Base-by-base conservation (phyloP, 2,888 invertebrate genomes). In the Anthrax anthrax region DNA sequence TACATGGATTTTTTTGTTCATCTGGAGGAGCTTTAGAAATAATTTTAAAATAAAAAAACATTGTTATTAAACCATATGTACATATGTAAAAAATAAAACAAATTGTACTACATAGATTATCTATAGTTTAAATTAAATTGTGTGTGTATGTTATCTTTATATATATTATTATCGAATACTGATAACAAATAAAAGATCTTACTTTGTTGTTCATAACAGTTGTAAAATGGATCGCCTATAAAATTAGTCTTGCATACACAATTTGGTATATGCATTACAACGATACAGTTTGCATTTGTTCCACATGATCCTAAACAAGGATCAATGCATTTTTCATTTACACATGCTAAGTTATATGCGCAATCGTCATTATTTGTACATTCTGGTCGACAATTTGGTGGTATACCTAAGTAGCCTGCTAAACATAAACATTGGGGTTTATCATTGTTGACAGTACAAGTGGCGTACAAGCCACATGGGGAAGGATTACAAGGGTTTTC, bases 241-340 rank as follows among this genome's bases (percentile, higher is more conserved):
- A 77, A 80, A 53, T 77, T 77, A 36, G 67, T 54, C 18, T 71
- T 65, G 57, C 87, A 87, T 39, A 73, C 73, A 61, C 90, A 90
- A 53, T 78, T 77, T 10, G 88, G 84, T 52, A 80, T 70, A 58
- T 87, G 87, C 55, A 81, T 79, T 17, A 84, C 74, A 32, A 82
- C 81, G 67, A 80, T 75, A 58, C 88, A 89, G 56, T 76, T 69
- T 16, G 85, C 79, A 61, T 81, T 81, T 43, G 72, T 71, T 43
- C 87, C 89, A 59, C 89, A 89, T 44, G 80, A 75, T 43, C 84
- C 87, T 48, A 78, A 75, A 56, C 87, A 90, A 38, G 84, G 84
- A 61, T 84, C 77, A 34, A 74, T 65, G 59, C 85, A 85, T 67
- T 81, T 82, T 56, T 78, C 77, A 57, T 78, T 78, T 8, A 80